phyloP scores from a whole-genome alignment of 2,888 invertebrate genomes.

The Ophion costatus region DNA sequence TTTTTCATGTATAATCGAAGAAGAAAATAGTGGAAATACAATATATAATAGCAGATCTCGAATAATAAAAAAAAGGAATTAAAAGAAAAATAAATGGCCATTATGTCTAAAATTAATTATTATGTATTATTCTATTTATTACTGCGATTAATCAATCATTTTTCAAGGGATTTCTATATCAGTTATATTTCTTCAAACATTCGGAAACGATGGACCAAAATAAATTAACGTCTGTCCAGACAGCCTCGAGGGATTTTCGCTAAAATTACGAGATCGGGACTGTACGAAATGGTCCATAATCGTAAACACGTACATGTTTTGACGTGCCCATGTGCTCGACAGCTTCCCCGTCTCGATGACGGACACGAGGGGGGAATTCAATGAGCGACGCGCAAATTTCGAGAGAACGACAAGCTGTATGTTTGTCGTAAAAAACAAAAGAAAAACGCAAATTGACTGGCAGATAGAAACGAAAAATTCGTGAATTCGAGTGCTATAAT shows the following conservation, averaged over 20 bases:
- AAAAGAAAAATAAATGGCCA: background rate
- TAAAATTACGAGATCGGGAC: background rate
- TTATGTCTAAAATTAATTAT: background rate
- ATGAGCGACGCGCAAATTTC: too few relatives aligned
- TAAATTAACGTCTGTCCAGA: background rate
- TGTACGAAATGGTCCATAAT: background rate
- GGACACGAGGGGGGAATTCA: background rate
- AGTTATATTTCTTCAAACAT: background rate
- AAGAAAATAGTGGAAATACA: too few relatives aligned
- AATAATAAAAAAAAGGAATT: background rate
- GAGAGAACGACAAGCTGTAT: too few relatives aligned
- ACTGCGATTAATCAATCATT: background rate
- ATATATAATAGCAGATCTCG: too few relatives aligned
- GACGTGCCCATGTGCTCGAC: constrained; percentile 35
- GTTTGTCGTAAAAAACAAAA: background rate
- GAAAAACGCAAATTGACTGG: background rate
- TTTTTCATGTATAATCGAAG: too few relatives aligned
- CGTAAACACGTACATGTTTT: constrained; percentile 8
- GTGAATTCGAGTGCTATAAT: background rate
- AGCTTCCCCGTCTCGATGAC: constrained; percentile 26
- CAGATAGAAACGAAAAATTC: background rate
- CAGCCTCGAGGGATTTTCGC: background rate
- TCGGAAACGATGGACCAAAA: background rate
- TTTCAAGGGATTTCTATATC: background rate
- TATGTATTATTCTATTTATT: background rate